A percentile compares a stretch with the other conserved stretches of the same genome.
Evolutionary conservation across 2,888 invertebrate genomes (phyloP).

Genomic region (Meganola albula): DNA sequence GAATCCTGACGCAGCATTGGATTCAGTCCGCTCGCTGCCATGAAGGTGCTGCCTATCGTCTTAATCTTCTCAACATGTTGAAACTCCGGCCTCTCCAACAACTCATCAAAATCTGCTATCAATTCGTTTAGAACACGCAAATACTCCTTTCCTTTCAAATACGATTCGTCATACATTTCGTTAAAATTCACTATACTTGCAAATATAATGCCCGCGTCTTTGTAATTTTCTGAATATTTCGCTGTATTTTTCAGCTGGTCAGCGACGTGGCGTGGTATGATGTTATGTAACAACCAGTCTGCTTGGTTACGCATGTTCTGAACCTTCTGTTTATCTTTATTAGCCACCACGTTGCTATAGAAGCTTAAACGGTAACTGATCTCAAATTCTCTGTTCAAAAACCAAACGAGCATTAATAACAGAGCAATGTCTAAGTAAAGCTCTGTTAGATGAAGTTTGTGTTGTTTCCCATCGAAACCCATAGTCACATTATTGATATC

Average conservation of each 20-base stretch:
- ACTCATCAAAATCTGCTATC: slow-evolving; percentile 96
- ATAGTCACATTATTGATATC: slow-evolving; percentile 31
- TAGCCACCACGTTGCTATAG: slow-evolving; percentile 94
- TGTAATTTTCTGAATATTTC: slow-evolving; percentile 96
- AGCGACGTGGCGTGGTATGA: slow-evolving; percentile 96
- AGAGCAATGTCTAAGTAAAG: slow-evolving; percentile 89
- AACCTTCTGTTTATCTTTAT: slow-evolving; percentile 91
- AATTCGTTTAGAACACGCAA: slow-evolving; percentile 96
- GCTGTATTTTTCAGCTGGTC: slow-evolving; percentile 95
- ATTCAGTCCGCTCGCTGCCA: slow-evolving; percentile 98
- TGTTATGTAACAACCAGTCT: slow-evolving; percentile 97
- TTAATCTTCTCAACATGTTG: slow-evolving; percentile 97
- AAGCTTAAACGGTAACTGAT: slow-evolving; percentile 95
- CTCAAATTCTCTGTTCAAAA: slow-evolving; percentile 96
- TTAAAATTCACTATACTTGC: slow-evolving; percentile 98
- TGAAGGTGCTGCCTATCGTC: slow-evolving; percentile 97
- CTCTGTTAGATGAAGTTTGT: slow-evolving; percentile 77
- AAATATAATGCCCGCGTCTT: slow-evolving; percentile 94
- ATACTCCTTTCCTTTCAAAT: slow-evolving; percentile 95
- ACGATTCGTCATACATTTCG: slow-evolving; percentile 98
- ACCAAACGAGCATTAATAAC: slow-evolving; percentile 92
- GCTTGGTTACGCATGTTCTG: slow-evolving; percentile 97
- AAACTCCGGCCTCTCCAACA: slow-evolving; percentile 88
- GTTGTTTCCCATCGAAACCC: slow-evolving; percentile 34
- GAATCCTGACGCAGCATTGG: slow-evolving; percentile 84